Base-by-base conservation (phyloP, 2,113 vertebrate species). In the Ictalurus punctatus region DNA sequence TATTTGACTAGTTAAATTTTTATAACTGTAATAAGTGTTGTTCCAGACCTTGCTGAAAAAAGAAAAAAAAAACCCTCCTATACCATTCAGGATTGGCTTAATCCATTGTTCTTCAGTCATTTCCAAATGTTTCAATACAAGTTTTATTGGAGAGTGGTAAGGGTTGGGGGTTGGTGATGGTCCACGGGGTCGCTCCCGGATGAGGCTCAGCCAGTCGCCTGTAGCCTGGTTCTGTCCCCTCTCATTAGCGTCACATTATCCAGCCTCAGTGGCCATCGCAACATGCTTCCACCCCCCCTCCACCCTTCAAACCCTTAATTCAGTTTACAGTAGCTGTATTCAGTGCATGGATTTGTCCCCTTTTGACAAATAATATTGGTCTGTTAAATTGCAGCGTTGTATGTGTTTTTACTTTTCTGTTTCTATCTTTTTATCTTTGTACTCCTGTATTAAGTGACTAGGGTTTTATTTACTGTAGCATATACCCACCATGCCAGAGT, bases 181-280 rank as follows among this genome's bases (percentile, higher is more conserved):
- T 73, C 25, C 12, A 76, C 86, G 85, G 84, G 82, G 58, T 88
- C 74, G 27, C 59, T 58, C 74, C 59, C 73, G 83, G 86, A 86
- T 27, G 40, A 74, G 83, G 67, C 83, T 74, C 90, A 91, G 91
- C 90, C 91, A 88, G 85, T 83, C 63, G 48, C 34, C 74, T 91
- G 87, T 83, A 84, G 86, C 91, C 87, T 88, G 88, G 73, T 89
- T 79, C 56, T 91, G 91, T 93, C 91, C 82, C 54, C 82, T 84
- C 88, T 91, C 86, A 89, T 93, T 91, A 93, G 86, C 84, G 82
- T 89, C 88, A 90, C 86, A 86, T 87, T 89, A 86, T 89, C 89
- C 92, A 92, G 91, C 34, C 58, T 89, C 74, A 44, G 82, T 63
- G 17, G 81, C 71, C 90, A 74, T 58, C 13, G 54, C 87, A 83